Percentiles rank a stretch among this genome's conserved stretches.
These are phyloP conservation scores for Manis javanica DNA, from an alignment of 2,797 vertebrate genomes.

Conservation along the genomic window DNA sequence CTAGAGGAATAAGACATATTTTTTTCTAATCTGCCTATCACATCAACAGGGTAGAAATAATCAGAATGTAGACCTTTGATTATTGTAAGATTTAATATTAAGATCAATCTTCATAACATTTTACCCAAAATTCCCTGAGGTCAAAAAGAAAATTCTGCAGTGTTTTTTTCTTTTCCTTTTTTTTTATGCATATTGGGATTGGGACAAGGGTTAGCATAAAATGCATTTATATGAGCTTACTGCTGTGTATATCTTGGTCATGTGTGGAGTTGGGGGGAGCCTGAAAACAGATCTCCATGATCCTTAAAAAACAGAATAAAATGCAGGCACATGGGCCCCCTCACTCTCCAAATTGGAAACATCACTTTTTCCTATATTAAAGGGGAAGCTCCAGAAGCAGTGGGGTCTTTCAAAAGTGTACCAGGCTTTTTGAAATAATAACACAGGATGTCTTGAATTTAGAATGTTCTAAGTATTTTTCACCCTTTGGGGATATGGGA, in stretches of 20 bases:
- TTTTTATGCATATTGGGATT: not conserved
- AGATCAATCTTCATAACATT: constrained; percentile 41
- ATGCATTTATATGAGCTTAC: constrained; percentile 40
- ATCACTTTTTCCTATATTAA: constrained; percentile 71
- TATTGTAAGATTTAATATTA: constrained; percentile 37
- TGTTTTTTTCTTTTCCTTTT: not conserved
- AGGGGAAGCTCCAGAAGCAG: constrained; percentile 26
- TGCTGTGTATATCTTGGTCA: not conserved
- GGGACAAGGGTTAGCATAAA: constrained; percentile 1
- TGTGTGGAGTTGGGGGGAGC: not conserved
- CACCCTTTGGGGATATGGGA: not conserved
- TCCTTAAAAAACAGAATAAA: constrained; percentile 47
- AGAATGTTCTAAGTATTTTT: not conserved
- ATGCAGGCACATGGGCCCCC: not conserved
- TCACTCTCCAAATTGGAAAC: constrained; percentile 70
- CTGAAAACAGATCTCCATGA: constrained; percentile 65
- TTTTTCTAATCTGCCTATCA: not conserved
- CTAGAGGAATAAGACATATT: not conserved
- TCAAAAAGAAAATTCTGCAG: constrained; percentile 24
- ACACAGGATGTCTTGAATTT: constrained; percentile 41
- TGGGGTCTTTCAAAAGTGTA: constrained; percentile 23
- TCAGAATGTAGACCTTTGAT: not conserved
- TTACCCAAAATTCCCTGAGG: constrained; percentile 47
- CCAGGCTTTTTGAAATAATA: constrained; percentile 46
- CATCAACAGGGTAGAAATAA: not conserved